A percentile compares a stretch with the other conserved stretches of the same genome.
Evolutionary conservation across 2,797 vertebrate species (phyloP).

Genomic region (Diglossa cyanea): DNA sequence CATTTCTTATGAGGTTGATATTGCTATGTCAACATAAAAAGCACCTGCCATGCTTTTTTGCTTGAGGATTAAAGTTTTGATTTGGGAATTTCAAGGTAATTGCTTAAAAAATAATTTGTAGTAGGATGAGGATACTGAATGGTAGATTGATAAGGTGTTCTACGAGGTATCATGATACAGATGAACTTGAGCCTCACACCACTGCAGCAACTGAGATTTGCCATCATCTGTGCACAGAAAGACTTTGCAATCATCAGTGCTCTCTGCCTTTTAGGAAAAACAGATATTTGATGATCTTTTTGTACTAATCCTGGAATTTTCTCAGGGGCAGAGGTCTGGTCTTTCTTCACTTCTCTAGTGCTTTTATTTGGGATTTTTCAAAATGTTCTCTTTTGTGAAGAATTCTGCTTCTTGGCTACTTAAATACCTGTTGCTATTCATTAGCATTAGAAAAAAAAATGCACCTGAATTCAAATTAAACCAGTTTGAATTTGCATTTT

Average conservation of each 20-base stretch:
- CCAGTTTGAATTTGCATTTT: background rate
- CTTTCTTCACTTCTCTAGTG: background rate
- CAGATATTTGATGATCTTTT: accelerated
- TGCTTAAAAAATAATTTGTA: background rate
- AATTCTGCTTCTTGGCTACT: background rate
- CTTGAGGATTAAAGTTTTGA: background rate
- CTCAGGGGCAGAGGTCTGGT: background rate
- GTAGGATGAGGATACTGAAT: background rate
- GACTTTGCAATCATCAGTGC: background rate
- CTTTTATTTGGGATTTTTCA: background rate
- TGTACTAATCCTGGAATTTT: background rate
- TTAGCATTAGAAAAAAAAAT: background rate
- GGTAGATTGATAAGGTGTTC: background rate
- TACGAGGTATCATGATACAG: background rate
- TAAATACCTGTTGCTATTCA: background rate
- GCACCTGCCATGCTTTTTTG: background rate
- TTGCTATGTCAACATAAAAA: background rate
- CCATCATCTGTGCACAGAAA: background rate
- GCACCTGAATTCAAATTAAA: background rate
- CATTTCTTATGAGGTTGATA: background rate
- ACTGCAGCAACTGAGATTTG: background rate
- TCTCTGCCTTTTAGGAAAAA: background rate
- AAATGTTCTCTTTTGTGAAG: background rate
- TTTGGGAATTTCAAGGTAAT: background rate
- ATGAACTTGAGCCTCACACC: background rate